Evolutionary conservation across 2,797 vertebrate genomes (phyloP).

Genomic region (Choloepus didactylus): DNA sequence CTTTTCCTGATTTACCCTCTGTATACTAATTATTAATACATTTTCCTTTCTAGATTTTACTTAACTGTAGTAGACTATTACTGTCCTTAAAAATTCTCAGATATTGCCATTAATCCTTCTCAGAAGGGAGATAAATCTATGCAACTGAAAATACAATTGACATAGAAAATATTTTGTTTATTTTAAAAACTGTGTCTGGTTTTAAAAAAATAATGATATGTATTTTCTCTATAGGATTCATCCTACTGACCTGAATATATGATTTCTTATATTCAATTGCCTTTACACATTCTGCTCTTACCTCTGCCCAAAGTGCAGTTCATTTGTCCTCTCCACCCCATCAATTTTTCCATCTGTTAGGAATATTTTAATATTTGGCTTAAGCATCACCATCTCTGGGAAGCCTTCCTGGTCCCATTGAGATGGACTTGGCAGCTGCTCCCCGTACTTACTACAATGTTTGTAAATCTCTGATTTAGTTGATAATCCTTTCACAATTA

Average conservation of each 20-base stretch:
- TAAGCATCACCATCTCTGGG: neutral
- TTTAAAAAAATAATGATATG: neutral
- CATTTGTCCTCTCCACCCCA: neutral
- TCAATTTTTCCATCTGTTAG: neutral
- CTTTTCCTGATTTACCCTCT: neutral
- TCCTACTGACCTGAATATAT: neutral
- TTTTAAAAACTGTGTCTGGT: neutral
- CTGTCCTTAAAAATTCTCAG: neutral
- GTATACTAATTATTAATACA: neutral
- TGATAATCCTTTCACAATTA: neutral
- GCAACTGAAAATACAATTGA: neutral
- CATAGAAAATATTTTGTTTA: neutral
- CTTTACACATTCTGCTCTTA: neutral
- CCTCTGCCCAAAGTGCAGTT: neutral
- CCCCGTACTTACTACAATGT: too few species aligned
- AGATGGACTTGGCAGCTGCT: neutral
- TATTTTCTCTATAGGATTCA: neutral
- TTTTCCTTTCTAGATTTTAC: neutral
- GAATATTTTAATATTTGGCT: neutral
- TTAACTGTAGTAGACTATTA: neutral
- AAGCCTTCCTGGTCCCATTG: neutral
- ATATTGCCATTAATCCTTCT: neutral
- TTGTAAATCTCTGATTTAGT: neutral
- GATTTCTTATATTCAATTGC: neutral
- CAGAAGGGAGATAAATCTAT: neutral